Evolutionary conservation across 2,113 vertebrate species (phyloP), one percentile per base, ranked within the genome.

Genomic region (Geococcyx californianus): DNA sequence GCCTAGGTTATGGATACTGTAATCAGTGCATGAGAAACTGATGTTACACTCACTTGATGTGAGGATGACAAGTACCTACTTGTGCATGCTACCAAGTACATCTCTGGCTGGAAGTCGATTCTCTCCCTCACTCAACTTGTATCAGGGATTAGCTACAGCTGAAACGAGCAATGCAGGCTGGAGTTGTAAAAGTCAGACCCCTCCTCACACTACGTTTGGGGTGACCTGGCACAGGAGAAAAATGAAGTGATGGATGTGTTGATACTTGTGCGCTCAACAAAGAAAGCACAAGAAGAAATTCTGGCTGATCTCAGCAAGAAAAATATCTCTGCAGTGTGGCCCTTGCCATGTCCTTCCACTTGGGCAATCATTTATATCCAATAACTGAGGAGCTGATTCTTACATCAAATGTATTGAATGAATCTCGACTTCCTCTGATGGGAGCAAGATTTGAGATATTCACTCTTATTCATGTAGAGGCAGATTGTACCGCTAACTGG

Each of bases 321-420:
- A 93, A 87, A 63, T 10, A 2, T 51, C 63, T 56, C 47, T 91
- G 28, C 59, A 44, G 40, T 72, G 21, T 81, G 68, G 90, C 47
- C 44, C 40, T 92, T 9, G 3, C 42, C 47, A 33, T 31, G 28
- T 85, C 34, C 63, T 97, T 85, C 92, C 91, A 67, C 85, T 95
- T 96, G 85, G 72, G 59, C 79, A 92, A 86, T 64, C 72, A 86
- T 51, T 96, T 94, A 88, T 77, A 60, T 58, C 85, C 38, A 92
- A 67, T 63, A 86, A 87, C 51, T 94, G 67, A 88, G 87, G 56
- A 90, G 33, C 20, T 70, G 68, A 90, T 84, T 79, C 89, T 94
- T 84, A 13, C 58, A 75, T 56, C 15, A 84, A 94, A 89, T 52
- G 19, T n/a, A 60, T 31, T 86, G 64, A 90, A 91, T 28, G 34